A percentile compares a stretch with the other conserved stretches of the same genome.
phyloP scores from a whole-genome alignment of 2,113 vertebrate genomes.

The Cyprinodon brontotheroides region DNA sequence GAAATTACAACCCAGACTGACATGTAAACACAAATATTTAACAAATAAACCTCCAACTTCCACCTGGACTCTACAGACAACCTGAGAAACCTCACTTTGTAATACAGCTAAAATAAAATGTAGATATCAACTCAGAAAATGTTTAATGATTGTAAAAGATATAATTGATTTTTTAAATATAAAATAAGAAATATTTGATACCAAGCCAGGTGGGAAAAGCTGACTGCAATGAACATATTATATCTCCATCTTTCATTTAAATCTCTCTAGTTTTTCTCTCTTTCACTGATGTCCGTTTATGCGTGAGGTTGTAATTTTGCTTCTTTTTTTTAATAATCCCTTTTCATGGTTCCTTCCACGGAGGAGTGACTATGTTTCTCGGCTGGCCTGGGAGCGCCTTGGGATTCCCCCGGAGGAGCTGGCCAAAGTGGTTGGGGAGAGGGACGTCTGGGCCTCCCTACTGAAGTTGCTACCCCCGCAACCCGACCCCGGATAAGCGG shows the following conservation, averaged over 20 bases:
- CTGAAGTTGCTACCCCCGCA: no score
- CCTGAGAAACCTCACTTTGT: not conserved
- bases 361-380: no score
- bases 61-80: not conserved
- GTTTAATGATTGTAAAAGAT: not conserved
- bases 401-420: no score
- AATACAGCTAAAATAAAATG: not conserved
- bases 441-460: no score
- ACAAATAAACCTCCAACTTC: not conserved
- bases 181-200: not conserved
- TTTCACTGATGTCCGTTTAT: not conserved
- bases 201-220: not conserved
- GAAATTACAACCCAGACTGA: not conserved
- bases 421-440: no score
- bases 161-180: not conserved
- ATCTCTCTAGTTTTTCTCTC: not conserved
- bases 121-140: not conserved
- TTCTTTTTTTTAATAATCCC: no score
- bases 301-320: no score
- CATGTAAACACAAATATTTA: not conserved
- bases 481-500: no score
- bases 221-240: not conserved
- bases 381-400: no score
- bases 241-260: not conserved
- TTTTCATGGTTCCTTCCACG: no score